Evolutionary conservation across 2,797 vertebrate genomes (phyloP).

Genomic region (Phoeniculus purpureus): DNA sequence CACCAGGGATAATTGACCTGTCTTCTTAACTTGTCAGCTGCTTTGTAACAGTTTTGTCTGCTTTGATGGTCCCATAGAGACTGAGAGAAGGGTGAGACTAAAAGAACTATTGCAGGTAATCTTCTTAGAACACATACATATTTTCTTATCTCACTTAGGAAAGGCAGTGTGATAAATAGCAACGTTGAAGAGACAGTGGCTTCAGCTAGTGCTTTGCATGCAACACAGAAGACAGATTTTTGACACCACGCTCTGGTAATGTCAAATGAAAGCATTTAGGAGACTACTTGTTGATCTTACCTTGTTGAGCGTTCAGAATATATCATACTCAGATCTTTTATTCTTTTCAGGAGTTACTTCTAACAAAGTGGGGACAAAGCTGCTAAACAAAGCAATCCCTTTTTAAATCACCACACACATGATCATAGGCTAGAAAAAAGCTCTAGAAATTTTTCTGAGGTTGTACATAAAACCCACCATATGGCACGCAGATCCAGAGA

Average conservation of each 20-base stretch:
- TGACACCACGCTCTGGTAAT: neutral
- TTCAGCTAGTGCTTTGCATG: neutral
- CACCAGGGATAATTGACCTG: neutral
- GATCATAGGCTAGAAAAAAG: neutral
- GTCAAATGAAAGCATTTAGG: neutral
- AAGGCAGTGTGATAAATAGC: neutral
- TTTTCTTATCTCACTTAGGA: neutral
- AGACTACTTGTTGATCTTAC: neutral
- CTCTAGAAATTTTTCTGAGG: neutral
- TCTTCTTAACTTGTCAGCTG: neutral
- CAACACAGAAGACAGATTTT: neutral
- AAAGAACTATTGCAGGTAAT: neutral
- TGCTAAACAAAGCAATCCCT: neutral
- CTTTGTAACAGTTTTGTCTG: neutral
- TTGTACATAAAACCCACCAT: neutral
- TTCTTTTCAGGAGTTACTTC: neutral
- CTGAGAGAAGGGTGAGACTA: neutral
- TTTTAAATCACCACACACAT: neutral
- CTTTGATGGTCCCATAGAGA: neutral
- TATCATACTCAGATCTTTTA: neutral
- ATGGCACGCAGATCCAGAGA: neutral
- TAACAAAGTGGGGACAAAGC: neutral
- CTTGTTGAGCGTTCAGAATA: neutral
- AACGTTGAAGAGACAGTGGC: neutral
- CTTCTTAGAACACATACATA: neutral